Conservation (phyloP, 2,797 vertebrate genomes). For the Schizothorax lantsangensis region DNA sequence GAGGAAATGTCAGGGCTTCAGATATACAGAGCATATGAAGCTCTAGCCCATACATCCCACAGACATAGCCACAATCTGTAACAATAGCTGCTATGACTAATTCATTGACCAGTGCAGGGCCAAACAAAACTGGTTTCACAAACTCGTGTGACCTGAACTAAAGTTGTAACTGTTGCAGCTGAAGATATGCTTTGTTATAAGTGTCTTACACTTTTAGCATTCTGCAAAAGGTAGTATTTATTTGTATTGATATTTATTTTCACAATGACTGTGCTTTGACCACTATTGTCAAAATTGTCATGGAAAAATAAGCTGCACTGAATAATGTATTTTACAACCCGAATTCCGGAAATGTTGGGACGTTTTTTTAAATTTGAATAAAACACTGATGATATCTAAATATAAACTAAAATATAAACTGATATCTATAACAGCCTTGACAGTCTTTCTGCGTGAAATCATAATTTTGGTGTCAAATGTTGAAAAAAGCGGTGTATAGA, state of each 20-base stretch:
- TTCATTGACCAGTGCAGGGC: not conserved
- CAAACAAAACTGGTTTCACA: constrained; percentile 29
- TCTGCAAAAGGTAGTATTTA: not conserved
- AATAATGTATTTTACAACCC: not conserved
- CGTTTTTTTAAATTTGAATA: too few species aligned
- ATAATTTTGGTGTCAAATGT: not conserved
- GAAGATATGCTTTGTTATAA: not conserved
- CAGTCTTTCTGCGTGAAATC: not conserved
- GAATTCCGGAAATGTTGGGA: too few species aligned
- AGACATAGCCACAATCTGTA: not conserved
- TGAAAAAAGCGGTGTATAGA: not conserved
- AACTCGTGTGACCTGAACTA: constrained; percentile 14
- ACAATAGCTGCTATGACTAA: constrained; percentile 20
- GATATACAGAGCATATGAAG: not conserved
- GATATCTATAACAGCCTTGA: not conserved
- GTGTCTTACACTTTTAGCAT: not conserved
- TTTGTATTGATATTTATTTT: not conserved
- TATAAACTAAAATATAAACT: not conserved
- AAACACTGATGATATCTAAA: not conserved
- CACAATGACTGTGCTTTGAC: not conserved
- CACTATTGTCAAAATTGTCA: not conserved
- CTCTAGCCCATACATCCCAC: not conserved
- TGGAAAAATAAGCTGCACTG: not conserved
- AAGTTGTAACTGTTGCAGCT: not conserved
- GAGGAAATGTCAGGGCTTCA: constrained; percentile 38